Percentiles rank a stretch among this genome's conserved stretches.
These are phyloP conservation scores for Progne subis DNA, from an alignment of 2,113 vertebrate genomes.

Conservation along the genomic window DNA sequence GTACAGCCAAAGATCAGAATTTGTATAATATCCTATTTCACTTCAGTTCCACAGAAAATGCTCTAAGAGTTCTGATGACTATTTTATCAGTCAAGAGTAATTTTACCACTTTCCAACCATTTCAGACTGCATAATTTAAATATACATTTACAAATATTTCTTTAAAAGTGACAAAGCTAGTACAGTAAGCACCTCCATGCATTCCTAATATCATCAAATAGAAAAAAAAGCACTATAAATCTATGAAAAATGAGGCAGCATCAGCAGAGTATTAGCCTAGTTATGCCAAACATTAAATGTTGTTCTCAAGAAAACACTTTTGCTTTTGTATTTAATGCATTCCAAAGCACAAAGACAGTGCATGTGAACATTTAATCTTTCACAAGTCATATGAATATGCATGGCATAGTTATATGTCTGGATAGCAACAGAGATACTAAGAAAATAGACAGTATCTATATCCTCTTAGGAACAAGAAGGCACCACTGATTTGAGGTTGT, in stretches of 20 bases:
- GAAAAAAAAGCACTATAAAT: conserved; percentile 7
- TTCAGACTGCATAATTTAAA: conserved; percentile 15
- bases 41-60: not conserved
- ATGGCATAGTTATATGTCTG: conserved; percentile 63
- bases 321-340: not conserved
- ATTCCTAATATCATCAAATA: not conserved
- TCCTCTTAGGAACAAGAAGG: conserved; percentile 78
- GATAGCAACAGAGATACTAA: conserved; percentile 69
- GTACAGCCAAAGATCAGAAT: not conserved
- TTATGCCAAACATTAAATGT: not conserved
- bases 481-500: conserved; percentile 80
- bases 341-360: conserved; percentile 48
- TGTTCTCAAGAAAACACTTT: not conserved
- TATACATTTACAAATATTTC: conserved; percentile 3
- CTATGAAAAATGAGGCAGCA: not conserved
- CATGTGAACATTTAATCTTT: conserved; percentile 42
- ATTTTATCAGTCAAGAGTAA: not conserved
- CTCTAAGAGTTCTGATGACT: not conserved
- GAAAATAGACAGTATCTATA: conserved; percentile 80
- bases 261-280: conserved; percentile 14
- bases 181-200: not conserved
- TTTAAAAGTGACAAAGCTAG: conserved; percentile 7
- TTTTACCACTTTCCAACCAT: not conserved
- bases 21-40: not conserved
- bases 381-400: conserved; percentile 68